Base-by-base conservation (phyloP, 2,888 invertebrate genomes). In the Brachyopa scutellaris region DNA sequence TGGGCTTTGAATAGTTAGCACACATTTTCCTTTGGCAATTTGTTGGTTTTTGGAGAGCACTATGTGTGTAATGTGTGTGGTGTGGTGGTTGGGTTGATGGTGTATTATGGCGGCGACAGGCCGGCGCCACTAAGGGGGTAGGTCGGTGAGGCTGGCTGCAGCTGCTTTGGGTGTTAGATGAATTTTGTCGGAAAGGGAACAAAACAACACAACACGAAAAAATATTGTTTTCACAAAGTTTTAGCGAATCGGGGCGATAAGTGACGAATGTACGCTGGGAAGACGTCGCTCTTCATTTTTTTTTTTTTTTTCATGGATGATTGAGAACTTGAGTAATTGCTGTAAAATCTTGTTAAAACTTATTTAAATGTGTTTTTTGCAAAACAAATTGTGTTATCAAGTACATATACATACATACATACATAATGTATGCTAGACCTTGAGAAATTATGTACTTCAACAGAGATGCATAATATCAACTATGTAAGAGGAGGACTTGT, bases 101-200 rank as follows among this genome's bases (percentile, higher is more conserved):
- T 40, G 36, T 55, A 49, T 59, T 62, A 77, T 61, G 55, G 53
- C 6, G 61, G 82, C 82, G 82, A 61, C 82, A 55, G 51, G 70
- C 66, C 76, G 82, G 61, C 82, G 82, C 82, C 82, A 77, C 19
- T 72, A 31, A 72, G 77, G 77, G 82, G 82, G 76, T 77, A 77
- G 77, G 77, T 33, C 49, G 49, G 69, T 55, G 59, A 47, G 47
- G 21, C 47, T 57, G n/a, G 36, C 17, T 40, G 45, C 13, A 31
- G 21, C 47, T 42, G 61, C 72, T 62, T 69, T 64, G 49, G 64
- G 64, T 76, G 76, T 76, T 82, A 82, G 80, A 76, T 82, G 76
- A 76, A 70, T 82, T 26, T 5, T 72, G 55, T 59, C 64, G 47
- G 51, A 23, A 61, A 61, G 61, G 61, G 61, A 69, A 57, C 15